Conservation (phyloP, 1,140 invertebrate species). For the Sweltsa coloradensis region DNA sequence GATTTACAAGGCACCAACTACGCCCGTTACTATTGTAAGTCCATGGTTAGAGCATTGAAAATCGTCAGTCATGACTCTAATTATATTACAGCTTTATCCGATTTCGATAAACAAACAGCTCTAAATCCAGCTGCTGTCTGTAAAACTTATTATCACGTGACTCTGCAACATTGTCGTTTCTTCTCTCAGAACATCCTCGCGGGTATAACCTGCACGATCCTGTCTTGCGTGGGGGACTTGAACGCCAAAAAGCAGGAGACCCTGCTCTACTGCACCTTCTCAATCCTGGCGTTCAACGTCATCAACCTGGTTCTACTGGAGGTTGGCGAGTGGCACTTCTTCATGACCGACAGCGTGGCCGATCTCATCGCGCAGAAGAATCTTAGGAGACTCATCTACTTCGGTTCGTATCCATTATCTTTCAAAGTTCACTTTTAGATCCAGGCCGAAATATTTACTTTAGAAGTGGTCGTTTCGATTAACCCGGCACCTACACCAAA, state of each 20-base stretch:
- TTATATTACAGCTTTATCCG: too few species aligned
- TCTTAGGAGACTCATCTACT: conserved; percentile 27
- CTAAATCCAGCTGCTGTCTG: too few species aligned
- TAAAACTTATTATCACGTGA: too few species aligned
- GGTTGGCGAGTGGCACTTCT: conserved; percentile 27
- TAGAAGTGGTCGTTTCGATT: too few species aligned
- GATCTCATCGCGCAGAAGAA: conserved; percentile 25
- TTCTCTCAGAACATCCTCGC: conserved; percentile 30
- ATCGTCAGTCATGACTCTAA: too few species aligned
- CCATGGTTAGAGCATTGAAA: too few species aligned
- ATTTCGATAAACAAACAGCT: too few species aligned
- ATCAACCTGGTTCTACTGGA: conserved; percentile 32
- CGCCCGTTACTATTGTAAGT: too few species aligned
- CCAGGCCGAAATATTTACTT: background rate
- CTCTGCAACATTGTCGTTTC: too few species aligned
- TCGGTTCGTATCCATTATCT: conserved; percentile 26
- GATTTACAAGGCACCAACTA: too few species aligned
- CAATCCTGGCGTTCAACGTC: conserved; percentile 30
- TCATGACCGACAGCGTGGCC: conserved; percentile 26
- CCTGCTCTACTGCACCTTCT: conserved; percentile 31
- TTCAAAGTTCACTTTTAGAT: background rate
- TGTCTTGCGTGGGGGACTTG: conserved; percentile 28
- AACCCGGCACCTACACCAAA: too few species aligned
- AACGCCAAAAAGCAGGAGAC: conserved; percentile 29
- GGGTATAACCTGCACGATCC: conserved; percentile 29